phyloP scores from a whole-genome alignment of 2,888 invertebrate species.

The Drosophila tanythrix region DNA sequence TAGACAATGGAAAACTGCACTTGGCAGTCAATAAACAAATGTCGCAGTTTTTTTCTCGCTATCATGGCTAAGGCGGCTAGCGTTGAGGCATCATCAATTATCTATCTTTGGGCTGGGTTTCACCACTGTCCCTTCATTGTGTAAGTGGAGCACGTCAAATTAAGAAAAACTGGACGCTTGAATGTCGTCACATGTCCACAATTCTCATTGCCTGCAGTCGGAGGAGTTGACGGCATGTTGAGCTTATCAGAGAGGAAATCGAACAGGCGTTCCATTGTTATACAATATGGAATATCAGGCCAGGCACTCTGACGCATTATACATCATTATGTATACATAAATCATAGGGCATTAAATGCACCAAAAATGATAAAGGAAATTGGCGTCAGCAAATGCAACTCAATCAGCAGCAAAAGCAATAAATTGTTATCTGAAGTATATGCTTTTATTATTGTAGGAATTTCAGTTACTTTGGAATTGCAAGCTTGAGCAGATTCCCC shows the following conservation, averaged over 20 bases:
- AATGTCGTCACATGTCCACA: slow-evolving; percentile 25
- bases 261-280: slow-evolving; percentile 51
- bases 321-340: slow-evolving; percentile 43
- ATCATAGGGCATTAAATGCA: slow-evolving; percentile 61
- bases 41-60: slow-evolving; percentile 38
- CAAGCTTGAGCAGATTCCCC: slow-evolving; percentile 6
- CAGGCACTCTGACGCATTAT: slow-evolving; percentile 45
- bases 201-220: slow-evolving; percentile 36
- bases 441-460: slow-evolving; percentile 6
- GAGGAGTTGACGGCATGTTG: slow-evolving; percentile 32
- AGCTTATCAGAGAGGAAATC: slow-evolving; percentile 47
- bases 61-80: neutral
- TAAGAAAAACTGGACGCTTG: neutral
- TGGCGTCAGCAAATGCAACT: slow-evolving; percentile 48
- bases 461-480: slow-evolving; percentile 22
- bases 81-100: slow-evolving; percentile 25
- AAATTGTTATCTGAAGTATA: slow-evolving; percentile 50
- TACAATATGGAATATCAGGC: slow-evolving; percentile 44
- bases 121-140: neutral
- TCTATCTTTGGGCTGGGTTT: slow-evolving; percentile 24
- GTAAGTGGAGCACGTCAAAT: slow-evolving; percentile 24
- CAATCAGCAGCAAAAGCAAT: slow-evolving; percentile 29
- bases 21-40: slow-evolving; percentile 61
- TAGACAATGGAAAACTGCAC: slow-evolving; percentile 52
- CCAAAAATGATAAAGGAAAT: slow-evolving; percentile 43